Evolutionary conservation across 2,113 vertebrate genomes (phyloP).

Genomic region (Laticauda colubrina): DNA sequence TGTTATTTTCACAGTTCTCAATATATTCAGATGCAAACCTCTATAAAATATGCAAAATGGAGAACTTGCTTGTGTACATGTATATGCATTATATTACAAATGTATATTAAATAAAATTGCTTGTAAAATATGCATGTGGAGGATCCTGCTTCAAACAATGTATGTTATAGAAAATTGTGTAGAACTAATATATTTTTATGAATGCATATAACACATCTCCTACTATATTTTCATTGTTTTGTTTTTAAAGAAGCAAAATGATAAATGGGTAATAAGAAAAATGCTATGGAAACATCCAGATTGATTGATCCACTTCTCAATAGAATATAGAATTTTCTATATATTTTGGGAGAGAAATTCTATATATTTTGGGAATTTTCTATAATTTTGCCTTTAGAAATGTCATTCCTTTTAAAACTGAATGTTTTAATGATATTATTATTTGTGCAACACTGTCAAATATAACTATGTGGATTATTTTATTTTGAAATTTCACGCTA

Average conservation of each 20-base stretch:
- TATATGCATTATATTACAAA: not conserved
- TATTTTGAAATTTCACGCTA: not conserved
- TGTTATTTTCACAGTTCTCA: not conserved
- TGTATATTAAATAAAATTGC: not conserved
- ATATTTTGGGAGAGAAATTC: slow-evolving; percentile 28
- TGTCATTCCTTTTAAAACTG: slow-evolving; percentile 27
- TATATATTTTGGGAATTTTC: slow-evolving; percentile 29
- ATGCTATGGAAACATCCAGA: not conserved
- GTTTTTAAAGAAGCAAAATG: not conserved
- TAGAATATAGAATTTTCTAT: slow-evolving; percentile 28
- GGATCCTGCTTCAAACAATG: not conserved
- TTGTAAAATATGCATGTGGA: not conserved
- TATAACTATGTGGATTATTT: not conserved
- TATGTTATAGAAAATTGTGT: not conserved
- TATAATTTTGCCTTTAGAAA: slow-evolving; percentile 32
- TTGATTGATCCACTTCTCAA: not conserved
- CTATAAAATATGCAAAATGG: not conserved
- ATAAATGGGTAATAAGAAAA: not conserved
- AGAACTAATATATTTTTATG: not conserved
- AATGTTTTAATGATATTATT: not conserved
- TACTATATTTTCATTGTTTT: not conserved
- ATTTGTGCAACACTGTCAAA: not conserved
- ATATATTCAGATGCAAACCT: not conserved
- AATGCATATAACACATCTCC: not conserved
- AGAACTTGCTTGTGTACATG: not conserved